phyloP scores from a whole-genome alignment of 2,113 vertebrate genomes.

The Hassar affinis region DNA sequence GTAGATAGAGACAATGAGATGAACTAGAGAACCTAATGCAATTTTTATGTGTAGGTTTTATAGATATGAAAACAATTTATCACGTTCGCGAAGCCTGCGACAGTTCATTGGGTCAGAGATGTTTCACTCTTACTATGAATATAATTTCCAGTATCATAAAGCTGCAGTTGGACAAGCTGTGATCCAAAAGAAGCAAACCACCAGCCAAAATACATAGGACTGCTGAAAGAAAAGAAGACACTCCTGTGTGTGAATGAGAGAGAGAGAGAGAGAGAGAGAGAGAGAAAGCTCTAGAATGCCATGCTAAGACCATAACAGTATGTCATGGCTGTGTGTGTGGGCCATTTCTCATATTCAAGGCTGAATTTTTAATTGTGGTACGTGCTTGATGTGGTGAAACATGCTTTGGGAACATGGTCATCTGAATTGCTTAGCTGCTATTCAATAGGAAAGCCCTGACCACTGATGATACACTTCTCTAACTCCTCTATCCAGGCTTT shows the following conservation, averaged over 20 bases:
- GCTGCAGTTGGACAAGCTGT: slow-evolving; percentile 17
- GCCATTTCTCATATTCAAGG: slow-evolving; percentile 41
- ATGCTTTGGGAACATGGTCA: slow-evolving; percentile 28
- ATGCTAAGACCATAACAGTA: slow-evolving; percentile 38
- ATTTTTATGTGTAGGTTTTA: background rate
- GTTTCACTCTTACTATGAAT: slow-evolving; percentile 20
- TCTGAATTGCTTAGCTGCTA: slow-evolving; percentile 36
- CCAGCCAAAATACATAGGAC: slow-evolving; percentile 48
- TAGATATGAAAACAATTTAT: background rate
- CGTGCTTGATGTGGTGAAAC: slow-evolving; percentile 48
- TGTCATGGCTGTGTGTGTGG: slow-evolving; percentile 51
- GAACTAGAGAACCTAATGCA: background rate
- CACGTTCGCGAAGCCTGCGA: background rate
- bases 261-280: background rate
- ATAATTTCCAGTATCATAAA: slow-evolving; percentile 20
- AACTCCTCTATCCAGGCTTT: background rate
- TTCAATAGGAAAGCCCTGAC: slow-evolving; percentile 38
- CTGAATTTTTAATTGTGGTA: slow-evolving; percentile 40
- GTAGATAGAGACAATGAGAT: background rate
- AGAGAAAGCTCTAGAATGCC: slow-evolving; percentile 3
- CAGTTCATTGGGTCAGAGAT: slow-evolving; percentile 19
- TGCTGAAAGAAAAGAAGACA: slow-evolving; percentile 38
- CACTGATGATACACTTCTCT: background rate
- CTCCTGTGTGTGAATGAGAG: slow-evolving; percentile 27
- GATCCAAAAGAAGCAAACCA: slow-evolving; percentile 47